These are phyloP conservation scores for Himalopsyche tibetana DNA, from an alignment of 2,888 invertebrate species.

Conservation along the genomic window DNA sequence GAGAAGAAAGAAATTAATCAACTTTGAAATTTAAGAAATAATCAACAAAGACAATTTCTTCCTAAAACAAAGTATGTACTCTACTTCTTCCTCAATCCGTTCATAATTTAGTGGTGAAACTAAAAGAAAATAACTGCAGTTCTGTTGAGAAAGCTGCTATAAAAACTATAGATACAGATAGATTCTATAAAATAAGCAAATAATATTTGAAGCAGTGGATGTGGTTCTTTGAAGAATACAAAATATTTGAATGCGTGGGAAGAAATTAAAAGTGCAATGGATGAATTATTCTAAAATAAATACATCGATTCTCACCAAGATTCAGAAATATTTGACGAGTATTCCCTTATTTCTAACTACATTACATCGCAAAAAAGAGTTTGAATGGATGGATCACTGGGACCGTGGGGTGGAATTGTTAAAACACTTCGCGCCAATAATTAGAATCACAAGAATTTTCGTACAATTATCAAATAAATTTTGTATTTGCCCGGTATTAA, in stretches of 20 bases:
- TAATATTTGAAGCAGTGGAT: too few relatives aligned
- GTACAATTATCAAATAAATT: slow-evolving; percentile 66
- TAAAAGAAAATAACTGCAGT: too few relatives aligned
- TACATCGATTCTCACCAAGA: slow-evolving; percentile 67
- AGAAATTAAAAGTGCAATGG: slow-evolving; percentile 63
- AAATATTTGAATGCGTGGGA: slow-evolving; percentile 54
- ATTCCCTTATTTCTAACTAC: slow-evolving; percentile 67
- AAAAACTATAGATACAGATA: too few relatives aligned
- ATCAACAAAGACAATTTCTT: too few relatives aligned
- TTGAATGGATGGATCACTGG: slow-evolving; percentile 68
- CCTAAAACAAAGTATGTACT: too few relatives aligned
- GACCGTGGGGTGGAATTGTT: slow-evolving; percentile 67
- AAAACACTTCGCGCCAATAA: slow-evolving; percentile 65
- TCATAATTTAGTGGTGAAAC: too few relatives aligned
- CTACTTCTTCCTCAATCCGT: too few relatives aligned
- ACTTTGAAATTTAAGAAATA: too few relatives aligned
- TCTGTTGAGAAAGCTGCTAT: too few relatives aligned
- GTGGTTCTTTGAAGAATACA: too few relatives aligned
- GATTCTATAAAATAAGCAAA: too few relatives aligned
- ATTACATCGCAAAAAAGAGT: slow-evolving; percentile 67
- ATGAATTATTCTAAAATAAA: slow-evolving; percentile 66
- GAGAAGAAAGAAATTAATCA: too few relatives aligned
- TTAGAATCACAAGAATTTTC: slow-evolving; percentile 64
- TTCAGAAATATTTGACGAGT: slow-evolving; percentile 67
- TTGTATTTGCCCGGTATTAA: slow-evolving; percentile 65